These are phyloP conservation scores for Podarcis lilfordi DNA, from an alignment of 2,797 vertebrate species.

Conservation along the genomic window DNA sequence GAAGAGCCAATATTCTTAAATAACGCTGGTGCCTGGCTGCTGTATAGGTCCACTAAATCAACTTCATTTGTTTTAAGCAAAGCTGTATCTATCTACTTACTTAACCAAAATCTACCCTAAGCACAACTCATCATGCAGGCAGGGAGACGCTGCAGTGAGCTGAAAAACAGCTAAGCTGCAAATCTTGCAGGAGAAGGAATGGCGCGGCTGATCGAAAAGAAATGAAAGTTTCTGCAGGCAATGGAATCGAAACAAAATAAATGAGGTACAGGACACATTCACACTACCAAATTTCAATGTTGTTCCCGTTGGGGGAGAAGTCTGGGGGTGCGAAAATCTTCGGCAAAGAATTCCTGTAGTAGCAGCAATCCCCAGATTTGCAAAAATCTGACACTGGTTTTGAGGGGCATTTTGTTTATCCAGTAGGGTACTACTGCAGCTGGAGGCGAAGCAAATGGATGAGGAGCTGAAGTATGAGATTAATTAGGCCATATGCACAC, in stretches of 20 bases:
- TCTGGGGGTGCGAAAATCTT: background rate
- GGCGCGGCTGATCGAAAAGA: background rate
- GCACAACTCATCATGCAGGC: background rate
- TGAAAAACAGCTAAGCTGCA: background rate
- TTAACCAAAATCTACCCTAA: constrained; percentile 36
- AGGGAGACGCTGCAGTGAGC: constrained; percentile 10
- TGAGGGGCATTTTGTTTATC: background rate
- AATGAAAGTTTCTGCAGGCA: background rate
- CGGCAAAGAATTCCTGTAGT: no score
- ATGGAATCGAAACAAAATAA: background rate
- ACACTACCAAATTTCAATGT: background rate
- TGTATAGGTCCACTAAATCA: constrained; percentile 61
- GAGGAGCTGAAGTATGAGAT: background rate
- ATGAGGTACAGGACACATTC: background rate
- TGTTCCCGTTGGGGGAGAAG: background rate
- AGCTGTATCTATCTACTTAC: background rate
- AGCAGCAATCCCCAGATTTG: background rate
- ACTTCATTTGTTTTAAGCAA: constrained; percentile 56
- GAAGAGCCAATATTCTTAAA: constrained; percentile 63
- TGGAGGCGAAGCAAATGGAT: background rate
- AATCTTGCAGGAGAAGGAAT: background rate
- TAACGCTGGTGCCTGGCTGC: constrained; percentile 52
- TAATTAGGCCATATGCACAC: background rate
- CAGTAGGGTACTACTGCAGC: background rate
- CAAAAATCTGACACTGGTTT: background rate